Evolutionary conservation across 2,797 vertebrate genomes (phyloP).

Genomic region (Mus minutoides): DNA sequence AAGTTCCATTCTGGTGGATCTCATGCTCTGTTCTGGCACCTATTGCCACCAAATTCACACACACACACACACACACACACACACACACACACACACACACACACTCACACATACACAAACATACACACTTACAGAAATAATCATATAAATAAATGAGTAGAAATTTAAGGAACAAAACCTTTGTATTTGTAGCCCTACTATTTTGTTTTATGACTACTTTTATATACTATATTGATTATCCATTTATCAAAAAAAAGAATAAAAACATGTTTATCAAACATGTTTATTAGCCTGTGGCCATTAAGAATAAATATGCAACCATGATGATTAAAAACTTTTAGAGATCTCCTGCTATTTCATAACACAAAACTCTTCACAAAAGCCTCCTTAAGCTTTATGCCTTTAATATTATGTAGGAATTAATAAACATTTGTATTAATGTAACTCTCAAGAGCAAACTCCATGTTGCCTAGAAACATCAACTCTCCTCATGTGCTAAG

Average conservation of each 20-base stretch:
- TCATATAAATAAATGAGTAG: neutral
- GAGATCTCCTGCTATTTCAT: neutral
- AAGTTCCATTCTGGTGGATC: neutral
- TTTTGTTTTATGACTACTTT: neutral
- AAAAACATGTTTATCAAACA: neutral
- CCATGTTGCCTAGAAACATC: neutral
- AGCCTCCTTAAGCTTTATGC: neutral
- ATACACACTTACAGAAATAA: neutral
- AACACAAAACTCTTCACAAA: neutral
- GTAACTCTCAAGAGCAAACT: neutral
- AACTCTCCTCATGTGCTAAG: neutral
- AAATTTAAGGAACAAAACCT: neutral
- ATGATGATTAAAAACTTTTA: neutral
- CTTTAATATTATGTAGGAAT: neutral
- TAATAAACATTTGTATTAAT: conserved; percentile 10
- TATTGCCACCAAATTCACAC: neutral
- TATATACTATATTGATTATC: neutral
- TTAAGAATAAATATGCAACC: neutral
- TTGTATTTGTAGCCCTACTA: neutral
- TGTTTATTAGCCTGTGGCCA: neutral
- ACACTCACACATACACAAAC: neutral
- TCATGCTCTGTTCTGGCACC: neutral
- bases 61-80: neutral
- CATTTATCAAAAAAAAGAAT: neutral
- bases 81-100: neutral